A percentile compares a stretch with the other conserved stretches of the same genome.
phyloP scores from a whole-genome alignment of 1,140 invertebrate species.

The Melitaea cinxia region DNA sequence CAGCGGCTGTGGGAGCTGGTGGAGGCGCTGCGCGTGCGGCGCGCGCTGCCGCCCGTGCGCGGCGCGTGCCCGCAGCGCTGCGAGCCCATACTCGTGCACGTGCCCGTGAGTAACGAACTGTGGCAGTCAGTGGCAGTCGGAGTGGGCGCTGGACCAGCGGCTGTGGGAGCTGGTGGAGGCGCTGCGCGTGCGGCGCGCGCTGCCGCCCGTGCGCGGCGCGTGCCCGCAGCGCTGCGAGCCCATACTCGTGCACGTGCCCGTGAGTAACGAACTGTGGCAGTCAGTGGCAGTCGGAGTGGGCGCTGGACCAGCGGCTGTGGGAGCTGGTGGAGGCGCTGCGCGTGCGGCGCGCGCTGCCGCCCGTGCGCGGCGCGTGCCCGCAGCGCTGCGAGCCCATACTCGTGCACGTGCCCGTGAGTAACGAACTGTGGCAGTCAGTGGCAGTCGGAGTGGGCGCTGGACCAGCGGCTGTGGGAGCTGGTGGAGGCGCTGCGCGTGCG shows the following conservation, averaged over 20 bases:
- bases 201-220: conserved; percentile 43
- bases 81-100: conserved; percentile 37
- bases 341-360: conserved; percentile 46
- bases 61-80: conserved; percentile 49
- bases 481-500: conserved; percentile 46
- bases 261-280: conserved; percentile 55
- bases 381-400: conserved; percentile 47
- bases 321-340: conserved; percentile 46
- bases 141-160: conserved; percentile 42
- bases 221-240: conserved; percentile 52
- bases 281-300: conserved; percentile 27
- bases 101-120: conserved; percentile 53
- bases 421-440: conserved; percentile 50
- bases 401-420: conserved; percentile 46
- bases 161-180: conserved; percentile 49
- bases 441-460: conserved; percentile 38
- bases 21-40: conserved; percentile 42
- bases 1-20: conserved; percentile 50
- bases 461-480: conserved; percentile 49
- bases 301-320: conserved; percentile 52
- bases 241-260: conserved; percentile 42
- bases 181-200: conserved; percentile 44
- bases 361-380: conserved; percentile 42
- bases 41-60: conserved; percentile 44
- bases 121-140: conserved; percentile 41